Evolutionary conservation across 1,140 invertebrate species (phyloP).

Genomic region (Cotesia glomerata): DNA sequence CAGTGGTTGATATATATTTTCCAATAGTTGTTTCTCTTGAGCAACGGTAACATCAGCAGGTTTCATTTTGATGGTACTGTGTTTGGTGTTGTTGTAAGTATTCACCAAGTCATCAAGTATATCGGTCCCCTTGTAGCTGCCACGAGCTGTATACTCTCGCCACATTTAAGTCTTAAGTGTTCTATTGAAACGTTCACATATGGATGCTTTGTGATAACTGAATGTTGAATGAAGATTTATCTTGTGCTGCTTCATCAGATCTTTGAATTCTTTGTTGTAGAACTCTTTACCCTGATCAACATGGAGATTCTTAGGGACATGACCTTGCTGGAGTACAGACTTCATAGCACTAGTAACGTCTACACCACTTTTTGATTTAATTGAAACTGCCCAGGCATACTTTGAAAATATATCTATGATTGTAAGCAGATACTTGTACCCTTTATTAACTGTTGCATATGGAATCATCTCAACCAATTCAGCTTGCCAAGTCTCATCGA

Average conservation of each 20-base stretch:
- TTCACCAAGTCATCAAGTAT: background rate
- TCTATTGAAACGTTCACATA: constrained; percentile 57
- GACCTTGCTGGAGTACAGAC: too few relatives aligned
- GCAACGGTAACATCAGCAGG: constrained; percentile 40
- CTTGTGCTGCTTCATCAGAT: too few relatives aligned
- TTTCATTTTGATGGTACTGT: constrained; percentile 46
- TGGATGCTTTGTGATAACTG: constrained; percentile 29
- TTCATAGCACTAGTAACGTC: too few relatives aligned
- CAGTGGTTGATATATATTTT: background rate
- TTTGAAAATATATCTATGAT: too few relatives aligned
- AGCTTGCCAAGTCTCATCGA: too few relatives aligned
- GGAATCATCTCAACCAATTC: constrained; percentile 24
- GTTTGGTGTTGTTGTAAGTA: constrained; percentile 44
- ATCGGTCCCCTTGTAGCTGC: constrained; percentile 45
- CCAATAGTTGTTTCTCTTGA: constrained; percentile 24
- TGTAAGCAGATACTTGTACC: too few relatives aligned
- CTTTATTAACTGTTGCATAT: constrained; percentile 1
- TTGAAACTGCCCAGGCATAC: constrained; percentile 32
- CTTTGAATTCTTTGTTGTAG: too few relatives aligned
- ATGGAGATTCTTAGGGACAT: too few relatives aligned
- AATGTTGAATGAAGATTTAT: too few relatives aligned
- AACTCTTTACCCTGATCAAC: too few relatives aligned
- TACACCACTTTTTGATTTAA: too few relatives aligned
- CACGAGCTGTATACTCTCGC: constrained; percentile 47
- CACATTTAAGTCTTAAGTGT: constrained; percentile 56